Evolutionary conservation across 2,113 vertebrate genomes (phyloP).

Genomic region (Dendropsophus ebraccatus): DNA sequence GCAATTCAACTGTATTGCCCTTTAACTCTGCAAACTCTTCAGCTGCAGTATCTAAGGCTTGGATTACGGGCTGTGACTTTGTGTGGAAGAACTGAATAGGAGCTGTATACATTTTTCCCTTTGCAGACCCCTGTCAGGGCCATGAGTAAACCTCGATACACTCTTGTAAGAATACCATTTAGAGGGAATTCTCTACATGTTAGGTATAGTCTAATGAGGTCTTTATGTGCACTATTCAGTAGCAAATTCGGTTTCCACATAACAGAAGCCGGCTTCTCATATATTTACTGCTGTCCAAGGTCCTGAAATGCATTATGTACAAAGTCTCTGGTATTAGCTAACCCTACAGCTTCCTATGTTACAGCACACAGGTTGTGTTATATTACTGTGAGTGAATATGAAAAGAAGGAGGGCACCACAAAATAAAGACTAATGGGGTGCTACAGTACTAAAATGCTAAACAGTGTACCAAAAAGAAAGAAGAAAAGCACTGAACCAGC

Average conservation of each 20-base stretch:
- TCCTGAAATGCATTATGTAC: constrained; percentile 16
- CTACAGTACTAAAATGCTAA: too few species aligned
- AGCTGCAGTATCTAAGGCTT: not conserved
- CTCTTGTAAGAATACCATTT: not conserved
- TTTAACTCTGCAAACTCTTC: not conserved
- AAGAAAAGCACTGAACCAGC: too few species aligned
- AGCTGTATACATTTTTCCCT: not conserved
- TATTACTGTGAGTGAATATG: too few species aligned
- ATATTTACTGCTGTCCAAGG: constrained; percentile 42
- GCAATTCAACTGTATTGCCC: not conserved
- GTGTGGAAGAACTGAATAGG: not conserved
- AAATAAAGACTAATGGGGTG: too few species aligned
- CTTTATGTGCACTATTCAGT: not conserved
- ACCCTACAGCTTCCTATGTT: not conserved
- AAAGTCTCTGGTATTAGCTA: not conserved
- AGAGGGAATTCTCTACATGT: not conserved
- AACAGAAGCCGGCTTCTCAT: not conserved
- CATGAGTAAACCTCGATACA: not conserved
- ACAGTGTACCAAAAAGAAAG: too few species aligned
- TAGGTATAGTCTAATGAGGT: not conserved
- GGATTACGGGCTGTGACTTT: not conserved
- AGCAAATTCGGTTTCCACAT: not conserved
- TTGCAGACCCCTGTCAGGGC: not conserved
- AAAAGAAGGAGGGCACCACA: too few species aligned
- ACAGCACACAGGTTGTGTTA: not conserved